Conservation (phyloP, 2,797 vertebrate species). For the Cyprinodon diabolis region DNA sequence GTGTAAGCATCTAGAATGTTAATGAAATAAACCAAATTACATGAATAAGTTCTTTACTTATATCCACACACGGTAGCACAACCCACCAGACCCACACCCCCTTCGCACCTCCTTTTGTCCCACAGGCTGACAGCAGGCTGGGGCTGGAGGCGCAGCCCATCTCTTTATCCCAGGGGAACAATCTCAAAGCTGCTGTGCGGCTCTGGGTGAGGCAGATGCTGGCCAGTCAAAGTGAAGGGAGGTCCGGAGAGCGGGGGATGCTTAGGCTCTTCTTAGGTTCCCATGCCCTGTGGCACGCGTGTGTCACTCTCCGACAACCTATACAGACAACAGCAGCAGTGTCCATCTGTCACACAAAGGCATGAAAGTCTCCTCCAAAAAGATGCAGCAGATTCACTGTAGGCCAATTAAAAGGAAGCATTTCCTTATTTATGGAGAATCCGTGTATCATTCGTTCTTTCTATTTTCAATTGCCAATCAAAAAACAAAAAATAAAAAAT, state of each 20-base stretch:
- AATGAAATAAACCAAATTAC: constrained; percentile 58
- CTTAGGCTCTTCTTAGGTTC: constrained; percentile 73
- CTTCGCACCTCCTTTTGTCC: constrained; percentile 60
- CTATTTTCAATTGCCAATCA: too few relatives aligned
- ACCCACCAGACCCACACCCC: constrained; percentile 46
- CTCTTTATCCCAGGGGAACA: constrained; percentile 50
- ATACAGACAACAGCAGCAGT: constrained; percentile 66
- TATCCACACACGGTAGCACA: constrained; percentile 22
- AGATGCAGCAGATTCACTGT: constrained; percentile 32
- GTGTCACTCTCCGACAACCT: constrained; percentile 71
- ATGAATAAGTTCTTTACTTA: constrained; percentile 39
- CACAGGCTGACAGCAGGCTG: constrained; percentile 65
- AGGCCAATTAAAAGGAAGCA: background rate
- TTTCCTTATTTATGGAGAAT: background rate
- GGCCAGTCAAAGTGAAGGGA: constrained; percentile 56
- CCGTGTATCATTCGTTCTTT: too few relatives aligned
- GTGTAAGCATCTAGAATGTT: constrained; percentile 39
- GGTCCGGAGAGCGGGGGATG: constrained; percentile 29
- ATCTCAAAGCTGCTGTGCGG: constrained; percentile 63
- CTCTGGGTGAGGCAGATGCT: constrained; percentile 70
- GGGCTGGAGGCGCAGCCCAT: constrained; percentile 45
- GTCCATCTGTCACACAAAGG: constrained; percentile 80
- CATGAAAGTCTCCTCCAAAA: constrained; percentile 27
- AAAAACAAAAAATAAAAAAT: too few relatives aligned
- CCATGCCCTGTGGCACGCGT: constrained; percentile 77